Evolutionary conservation across 1,140 invertebrate species (phyloP).

Genomic region (Melanaphis sacchari): DNA sequence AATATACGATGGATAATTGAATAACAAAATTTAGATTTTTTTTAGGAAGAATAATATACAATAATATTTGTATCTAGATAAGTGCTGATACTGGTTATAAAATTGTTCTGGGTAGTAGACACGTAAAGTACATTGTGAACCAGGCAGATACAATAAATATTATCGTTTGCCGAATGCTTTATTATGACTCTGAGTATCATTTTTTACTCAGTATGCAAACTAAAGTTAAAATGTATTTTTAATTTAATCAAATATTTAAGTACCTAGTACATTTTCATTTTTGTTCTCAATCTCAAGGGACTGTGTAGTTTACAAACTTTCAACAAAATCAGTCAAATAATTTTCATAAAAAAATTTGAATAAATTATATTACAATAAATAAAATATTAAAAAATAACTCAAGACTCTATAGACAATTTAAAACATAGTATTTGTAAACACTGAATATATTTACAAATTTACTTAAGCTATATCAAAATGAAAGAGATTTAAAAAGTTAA

Average conservation of each 20-base stretch:
- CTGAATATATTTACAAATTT: neutral
- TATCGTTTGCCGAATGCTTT: neutral
- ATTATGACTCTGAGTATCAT: neutral
- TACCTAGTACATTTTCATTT: neutral
- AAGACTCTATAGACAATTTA: neutral
- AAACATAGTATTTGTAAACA: neutral
- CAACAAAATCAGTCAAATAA: slow-evolving; percentile 1
- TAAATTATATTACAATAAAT: neutral
- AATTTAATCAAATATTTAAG: slow-evolving; percentile 16
- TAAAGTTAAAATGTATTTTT: neutral
- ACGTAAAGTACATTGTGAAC: neutral
- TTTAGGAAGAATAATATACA: neutral
- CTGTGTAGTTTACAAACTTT: neutral
- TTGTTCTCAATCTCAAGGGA: neutral
- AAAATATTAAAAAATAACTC: neutral
- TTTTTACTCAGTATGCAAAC: neutral
- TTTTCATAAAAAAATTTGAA: neutral
- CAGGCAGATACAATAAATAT: neutral
- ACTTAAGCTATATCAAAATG: neutral
- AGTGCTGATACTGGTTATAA: neutral
- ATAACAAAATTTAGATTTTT: neutral
- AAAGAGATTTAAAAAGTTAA: neutral
- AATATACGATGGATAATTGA: too few relatives aligned
- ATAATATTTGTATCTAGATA: neutral
- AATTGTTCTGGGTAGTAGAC: neutral